Percentiles rank a stretch among this genome's conserved stretches.
These are phyloP conservation scores for Drosophila mimetica DNA, from an alignment of 2,888 invertebrate species.

Conservation along the genomic window DNA sequence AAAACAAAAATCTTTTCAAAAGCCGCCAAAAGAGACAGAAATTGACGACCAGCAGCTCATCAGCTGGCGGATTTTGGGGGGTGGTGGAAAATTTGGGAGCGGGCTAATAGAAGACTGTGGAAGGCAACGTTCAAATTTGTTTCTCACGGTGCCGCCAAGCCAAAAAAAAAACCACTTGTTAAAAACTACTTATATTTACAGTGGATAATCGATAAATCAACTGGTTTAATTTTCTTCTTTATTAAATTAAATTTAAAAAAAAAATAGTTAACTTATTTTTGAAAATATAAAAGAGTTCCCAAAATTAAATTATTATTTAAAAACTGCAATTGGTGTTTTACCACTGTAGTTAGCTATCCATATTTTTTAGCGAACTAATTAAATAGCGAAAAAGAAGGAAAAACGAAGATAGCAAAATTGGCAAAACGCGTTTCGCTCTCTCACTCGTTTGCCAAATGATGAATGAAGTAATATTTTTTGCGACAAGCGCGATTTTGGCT, in stretches of 20 bases:
- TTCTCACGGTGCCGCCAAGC: conserved; percentile 50
- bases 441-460: conserved; percentile 54
- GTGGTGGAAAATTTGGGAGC: conserved; percentile 4
- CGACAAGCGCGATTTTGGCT: conserved; percentile 48
- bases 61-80: conserved; percentile 16
- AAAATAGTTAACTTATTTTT: no score
- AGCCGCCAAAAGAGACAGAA: conserved; percentile 18
- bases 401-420: conserved; percentile 1
- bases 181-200: conserved; percentile 19
- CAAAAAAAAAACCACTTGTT: conserved; percentile 42
- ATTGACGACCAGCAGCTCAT: conserved; percentile 20
- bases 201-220: not conserved
- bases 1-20: conserved; percentile 5
- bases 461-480: conserved; percentile 66
- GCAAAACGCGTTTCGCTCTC: no score
- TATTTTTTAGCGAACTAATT: not conserved
- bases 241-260: no score
- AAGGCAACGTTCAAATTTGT: conserved; percentile 46
- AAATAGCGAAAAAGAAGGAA: conserved; percentile 1
- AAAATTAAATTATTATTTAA: no score
- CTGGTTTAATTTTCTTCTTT: no score
- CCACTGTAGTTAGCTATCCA: not conserved
- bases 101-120: conserved; percentile 29
- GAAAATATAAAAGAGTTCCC: no score
- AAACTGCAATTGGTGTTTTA: not conserved